Evolutionary conservation across 35 echinoderm and acorn worm genomes (phyloP), one percentile per base, ranked within the genome.

Genomic region (Lytechinus pictus): DNA sequence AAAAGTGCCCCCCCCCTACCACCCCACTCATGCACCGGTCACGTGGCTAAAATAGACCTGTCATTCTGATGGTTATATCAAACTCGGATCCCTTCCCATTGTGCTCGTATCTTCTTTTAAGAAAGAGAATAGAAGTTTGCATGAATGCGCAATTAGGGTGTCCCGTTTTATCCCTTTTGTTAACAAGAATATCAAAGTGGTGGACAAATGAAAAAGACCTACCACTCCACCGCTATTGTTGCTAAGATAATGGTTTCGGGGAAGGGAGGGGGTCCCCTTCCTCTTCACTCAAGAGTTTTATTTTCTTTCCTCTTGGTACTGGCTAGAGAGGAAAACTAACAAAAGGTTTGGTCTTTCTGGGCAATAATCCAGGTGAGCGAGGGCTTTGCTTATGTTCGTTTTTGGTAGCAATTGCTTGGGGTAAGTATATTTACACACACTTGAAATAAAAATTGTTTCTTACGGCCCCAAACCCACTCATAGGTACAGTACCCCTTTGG

Each of bases 101-200:
- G 86, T 88, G n/a, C 86, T 88, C 52, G 5, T 90, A 12, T 33
- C 52, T 44, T 44, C 33, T 44, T 90, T 21, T 90, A 54, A 29
- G 9, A 90, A 12, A 89, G 9, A 90, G 52, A 90, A 52, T 12
- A 54, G 88, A 14, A 90, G 28, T 54, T 54, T 90, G 88, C 88
- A 52, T 54, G 29, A 90, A 90, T 90, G 88, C 28, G 88, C 88
- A 90, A 90, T 90, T 90, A 90, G 88, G 88, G 88, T 90, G 88
- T 54, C 88, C 28, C 88, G 88, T 44, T 90, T 52, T 90, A 52
- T 6, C 28, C 88, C 88, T 21, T 54, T 90, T 90, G 28, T 13
- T 90, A 14, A 10, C 33, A 44, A 6, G 10, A 13, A 27, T 89
- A 71, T 89, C 87, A 33, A 44, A 27, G 88, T 52, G 27, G 33